Evolutionary conservation across 2,113 vertebrate species (phyloP).

Genomic region (Agapornis roseicollis): DNA sequence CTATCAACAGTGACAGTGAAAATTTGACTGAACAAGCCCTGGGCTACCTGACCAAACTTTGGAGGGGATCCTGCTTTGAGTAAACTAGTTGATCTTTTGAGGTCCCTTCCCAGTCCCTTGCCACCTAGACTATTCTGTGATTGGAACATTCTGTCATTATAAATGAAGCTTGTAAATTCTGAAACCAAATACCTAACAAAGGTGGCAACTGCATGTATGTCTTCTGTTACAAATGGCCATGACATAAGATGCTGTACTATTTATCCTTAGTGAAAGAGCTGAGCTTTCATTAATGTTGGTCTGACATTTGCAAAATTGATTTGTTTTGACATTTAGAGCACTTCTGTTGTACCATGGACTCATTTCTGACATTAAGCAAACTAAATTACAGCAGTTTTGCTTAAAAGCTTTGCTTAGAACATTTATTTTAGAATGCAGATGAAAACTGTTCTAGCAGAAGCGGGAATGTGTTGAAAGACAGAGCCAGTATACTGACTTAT

Average conservation of each 20-base stretch:
- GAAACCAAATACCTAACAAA: neutral
- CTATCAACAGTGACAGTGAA: neutral
- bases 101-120: neutral
- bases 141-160: neutral
- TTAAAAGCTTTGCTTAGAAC: slow-evolving; percentile 61
- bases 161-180: neutral
- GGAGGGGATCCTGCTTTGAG: neutral
- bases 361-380: slow-evolving; percentile 69
- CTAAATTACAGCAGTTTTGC: slow-evolving; percentile 61
- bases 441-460: neutral
- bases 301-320: slow-evolving; percentile 79
- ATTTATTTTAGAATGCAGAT: slow-evolving; percentile 1
- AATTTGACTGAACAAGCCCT: neutral
- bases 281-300: slow-evolving; percentile 58
- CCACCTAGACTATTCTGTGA: neutral
- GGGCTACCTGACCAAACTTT: neutral
- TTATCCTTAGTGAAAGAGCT: slow-evolving; percentile 30
- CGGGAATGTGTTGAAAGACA: neutral
- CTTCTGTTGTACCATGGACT: slow-evolving; percentile 50
- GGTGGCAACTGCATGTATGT: neutral
- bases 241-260: neutral
- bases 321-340: slow-evolving; percentile 78
- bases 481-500: neutral
- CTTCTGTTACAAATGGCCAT: neutral
- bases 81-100: neutral